Evolutionary conservation across 2,797 vertebrate species (phyloP).

Genomic region (Enteromius unitaeniatus): DNA sequence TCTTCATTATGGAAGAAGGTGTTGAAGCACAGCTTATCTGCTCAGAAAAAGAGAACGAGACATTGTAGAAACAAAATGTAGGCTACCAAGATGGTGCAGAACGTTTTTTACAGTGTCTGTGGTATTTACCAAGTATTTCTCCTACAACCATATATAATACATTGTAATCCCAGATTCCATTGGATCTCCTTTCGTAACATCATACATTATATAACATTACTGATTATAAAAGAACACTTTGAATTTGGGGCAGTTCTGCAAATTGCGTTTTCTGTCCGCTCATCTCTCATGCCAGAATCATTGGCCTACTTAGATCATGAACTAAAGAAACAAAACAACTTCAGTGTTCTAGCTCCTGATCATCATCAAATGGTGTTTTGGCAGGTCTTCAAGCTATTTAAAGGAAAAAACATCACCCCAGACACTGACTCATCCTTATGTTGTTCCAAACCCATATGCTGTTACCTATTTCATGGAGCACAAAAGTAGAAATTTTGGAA

Average conservation of each 20-base stretch:
- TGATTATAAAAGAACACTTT: conserved; percentile 24
- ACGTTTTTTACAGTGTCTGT: neutral
- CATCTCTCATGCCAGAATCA: neutral
- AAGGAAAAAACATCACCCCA: neutral
- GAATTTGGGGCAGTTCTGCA: conserved; percentile 18
- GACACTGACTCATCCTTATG: conserved; percentile 4
- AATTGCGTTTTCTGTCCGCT: neutral
- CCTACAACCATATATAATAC: neutral
- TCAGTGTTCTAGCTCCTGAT: conserved; percentile 11
- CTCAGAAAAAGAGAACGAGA: conserved; percentile 23
- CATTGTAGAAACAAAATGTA: conserved; percentile 14
- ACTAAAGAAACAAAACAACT: conserved; percentile 32
- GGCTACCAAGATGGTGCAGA: neutral
- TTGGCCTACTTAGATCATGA: conserved; percentile 37
- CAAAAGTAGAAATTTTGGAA: neutral
- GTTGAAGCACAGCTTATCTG: conserved; percentile 98
- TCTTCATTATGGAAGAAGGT: conserved; percentile 93
- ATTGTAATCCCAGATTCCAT: neutral
- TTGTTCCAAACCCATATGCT: neutral
- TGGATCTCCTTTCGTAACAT: neutral
- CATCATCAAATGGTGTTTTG: conserved; percentile 21
- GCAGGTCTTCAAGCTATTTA: neutral
- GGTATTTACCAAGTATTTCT: neutral
- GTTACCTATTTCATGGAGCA: neutral
- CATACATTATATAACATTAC: conserved; percentile 6